Percentiles rank a stretch among this genome's conserved stretches.
Conservation (phyloP, 2,888 invertebrate species). For the Aphodius sticticus region DNA sequence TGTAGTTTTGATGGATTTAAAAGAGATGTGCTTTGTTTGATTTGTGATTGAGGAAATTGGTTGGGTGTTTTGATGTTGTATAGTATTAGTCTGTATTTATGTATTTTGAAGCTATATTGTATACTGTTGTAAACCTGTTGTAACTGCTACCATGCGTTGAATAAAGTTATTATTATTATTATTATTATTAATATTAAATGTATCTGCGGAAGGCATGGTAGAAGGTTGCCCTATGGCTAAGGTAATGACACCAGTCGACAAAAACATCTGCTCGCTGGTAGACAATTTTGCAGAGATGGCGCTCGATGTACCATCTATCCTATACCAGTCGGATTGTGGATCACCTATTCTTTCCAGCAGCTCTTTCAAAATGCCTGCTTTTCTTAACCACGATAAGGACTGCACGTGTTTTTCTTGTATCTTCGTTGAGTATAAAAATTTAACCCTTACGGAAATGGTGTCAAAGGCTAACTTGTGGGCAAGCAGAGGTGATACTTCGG, state of each 20-base stretch:
- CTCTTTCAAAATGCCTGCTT: background rate
- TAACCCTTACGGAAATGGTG: background rate
- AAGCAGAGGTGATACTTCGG: background rate
- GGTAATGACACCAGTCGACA: background rate
- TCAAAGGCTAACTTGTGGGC: background rate
- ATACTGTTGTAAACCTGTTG: no score
- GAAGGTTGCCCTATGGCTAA: background rate
- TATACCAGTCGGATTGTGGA: no score
- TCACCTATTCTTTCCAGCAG: background rate
- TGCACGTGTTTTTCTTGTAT: background rate
- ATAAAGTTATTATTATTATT: no score
- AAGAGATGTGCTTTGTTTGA: no score
- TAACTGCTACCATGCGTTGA: no score
- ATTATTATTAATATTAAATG: no score
- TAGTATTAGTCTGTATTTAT: no score
- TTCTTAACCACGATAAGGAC: background rate
- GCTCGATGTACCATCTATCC: no score
- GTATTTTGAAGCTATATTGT: no score
- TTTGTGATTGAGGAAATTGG: no score
- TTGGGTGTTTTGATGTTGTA: no score
- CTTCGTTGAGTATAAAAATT: background rate
- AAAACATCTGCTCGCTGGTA: background rate
- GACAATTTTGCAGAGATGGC: background rate
- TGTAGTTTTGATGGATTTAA: no score
- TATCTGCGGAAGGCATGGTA: background rate